A percentile compares a stretch with the other conserved stretches of the same genome.
Evolutionary conservation across 2,113 vertebrate genomes (phyloP).

Genomic region (Tychaedon coryphoeus): DNA sequence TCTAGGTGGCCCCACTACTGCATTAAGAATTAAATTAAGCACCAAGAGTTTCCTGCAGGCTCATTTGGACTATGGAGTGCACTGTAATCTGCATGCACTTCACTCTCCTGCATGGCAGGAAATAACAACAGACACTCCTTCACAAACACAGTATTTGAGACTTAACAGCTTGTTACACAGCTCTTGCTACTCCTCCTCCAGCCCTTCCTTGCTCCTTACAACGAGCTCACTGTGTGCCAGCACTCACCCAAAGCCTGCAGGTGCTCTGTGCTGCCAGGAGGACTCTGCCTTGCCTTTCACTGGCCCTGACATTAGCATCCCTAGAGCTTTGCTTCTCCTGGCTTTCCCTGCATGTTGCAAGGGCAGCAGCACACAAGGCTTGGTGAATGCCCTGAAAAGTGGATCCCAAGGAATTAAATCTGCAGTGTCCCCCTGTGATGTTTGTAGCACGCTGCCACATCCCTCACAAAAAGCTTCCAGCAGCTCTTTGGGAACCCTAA

Average conservation of each 20-base stretch:
- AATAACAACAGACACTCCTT: not conserved
- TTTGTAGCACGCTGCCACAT: not conserved
- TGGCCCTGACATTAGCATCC: not conserved
- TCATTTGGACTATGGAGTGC: not conserved
- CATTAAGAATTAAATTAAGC: constrained; percentile 1
- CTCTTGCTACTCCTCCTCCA: not conserved
- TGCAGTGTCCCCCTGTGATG: not conserved
- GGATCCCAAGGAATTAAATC: not conserved
- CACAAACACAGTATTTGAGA: not conserved
- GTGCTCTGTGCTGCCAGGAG: not conserved
- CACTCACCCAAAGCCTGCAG: not conserved
- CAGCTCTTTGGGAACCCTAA: not conserved
- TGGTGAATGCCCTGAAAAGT: not conserved
- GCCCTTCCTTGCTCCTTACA: not conserved
- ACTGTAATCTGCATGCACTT: not conserved
- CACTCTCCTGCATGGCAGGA: not conserved
- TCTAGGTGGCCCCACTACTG: not conserved
- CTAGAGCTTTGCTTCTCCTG: not conserved
- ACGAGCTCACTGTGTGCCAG: not conserved
- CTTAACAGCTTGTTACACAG: not conserved
- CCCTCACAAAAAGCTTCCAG: not conserved
- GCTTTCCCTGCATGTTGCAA: not conserved
- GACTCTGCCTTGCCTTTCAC: not conserved
- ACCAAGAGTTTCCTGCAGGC: not conserved
- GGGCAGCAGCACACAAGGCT: not conserved